phyloP scores from a whole-genome alignment of 2,113 vertebrate species.

The Uria aalge region DNA sequence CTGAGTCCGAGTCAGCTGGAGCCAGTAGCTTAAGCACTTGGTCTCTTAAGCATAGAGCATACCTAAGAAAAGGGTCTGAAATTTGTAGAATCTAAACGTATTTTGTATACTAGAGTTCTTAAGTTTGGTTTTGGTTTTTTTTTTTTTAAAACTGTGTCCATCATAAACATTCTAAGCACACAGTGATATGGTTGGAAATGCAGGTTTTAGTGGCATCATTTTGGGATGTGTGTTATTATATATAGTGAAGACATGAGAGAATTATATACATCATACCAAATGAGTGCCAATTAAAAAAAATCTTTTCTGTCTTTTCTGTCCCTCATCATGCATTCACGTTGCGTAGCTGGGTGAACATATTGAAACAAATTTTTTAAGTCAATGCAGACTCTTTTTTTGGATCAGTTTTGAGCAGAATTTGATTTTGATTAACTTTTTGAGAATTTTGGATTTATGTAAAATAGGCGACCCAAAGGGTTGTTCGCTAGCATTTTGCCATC shows the following conservation, averaged over 20 bases:
- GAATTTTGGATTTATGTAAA: background rate
- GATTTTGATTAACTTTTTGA: background rate
- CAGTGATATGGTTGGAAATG: background rate
- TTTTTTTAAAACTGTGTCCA: background rate
- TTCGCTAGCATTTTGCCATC: background rate
- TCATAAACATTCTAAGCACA: background rate
- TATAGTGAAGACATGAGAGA: constrained; percentile 18
- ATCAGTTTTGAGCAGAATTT: background rate
- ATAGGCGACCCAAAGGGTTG: background rate
- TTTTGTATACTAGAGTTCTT: background rate
- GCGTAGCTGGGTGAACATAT: background rate
- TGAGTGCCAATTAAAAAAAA: background rate
- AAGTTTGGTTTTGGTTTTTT: background rate
- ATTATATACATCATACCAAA: background rate
- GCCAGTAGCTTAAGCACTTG: background rate
- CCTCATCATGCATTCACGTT: background rate
- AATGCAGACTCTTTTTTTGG: background rate
- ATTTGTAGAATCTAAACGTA: background rate
- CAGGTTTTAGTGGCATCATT: background rate
- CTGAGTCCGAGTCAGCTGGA: background rate
- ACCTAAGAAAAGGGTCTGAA: background rate
- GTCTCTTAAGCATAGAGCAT: background rate
- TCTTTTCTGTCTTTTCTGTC: background rate
- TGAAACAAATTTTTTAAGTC: background rate
- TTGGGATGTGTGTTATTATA: background rate